Evolutionary conservation across 37 sponge, comb jelly and placozoan species (phyloP), one percentile per base, ranked within the genome.

Genomic region (Oopsacas minuta): DNA sequence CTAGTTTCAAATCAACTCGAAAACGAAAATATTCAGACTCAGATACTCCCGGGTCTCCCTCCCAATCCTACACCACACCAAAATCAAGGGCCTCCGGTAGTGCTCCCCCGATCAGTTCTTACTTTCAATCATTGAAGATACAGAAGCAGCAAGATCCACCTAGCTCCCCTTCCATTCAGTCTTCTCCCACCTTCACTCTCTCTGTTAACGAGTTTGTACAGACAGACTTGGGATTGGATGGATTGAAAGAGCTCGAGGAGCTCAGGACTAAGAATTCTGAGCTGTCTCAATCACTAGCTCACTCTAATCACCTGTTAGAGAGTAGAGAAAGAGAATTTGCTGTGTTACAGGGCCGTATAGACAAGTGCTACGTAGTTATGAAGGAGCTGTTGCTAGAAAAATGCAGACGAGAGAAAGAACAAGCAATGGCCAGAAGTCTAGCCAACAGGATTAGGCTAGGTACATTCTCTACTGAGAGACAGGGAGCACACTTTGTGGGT

Each of bases 381-480:
- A 61, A 61, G 75, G 75, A 61, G 75, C 20, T 61, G 20, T 34
- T 61, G 75, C 75, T 61, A 12, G 75, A 61, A 34, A 61, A n/a
- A n/a, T 61, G 75, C 30, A 10, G 75, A 10, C 75, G 75, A 5
- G 75, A 61, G 75, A 61, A 61, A 34, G 75, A 61, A n/a, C 32
- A 61, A 34, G 75, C 75, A 25, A 61, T 61, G 75, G 22, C 32
- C 75, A 61, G 28, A 34, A 61, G 75, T 61, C 75, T 10, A 3
- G 75, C 22, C 30, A 61, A 61, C 28, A 61, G 75, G 75, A 61
- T n/a, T 25, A 10, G 22, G 75, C 75, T 61, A 34, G 75, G 75
- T 25, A 12, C 75, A 3, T 61, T 61, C 75, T 61, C 75, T 3
- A 61, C 75, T 61, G 75, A 61, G 75, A 61, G 75, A 61, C 75